phyloP scores from a whole-genome alignment of 2,797 vertebrate species.

The Rhinoraja longicauda region DNA sequence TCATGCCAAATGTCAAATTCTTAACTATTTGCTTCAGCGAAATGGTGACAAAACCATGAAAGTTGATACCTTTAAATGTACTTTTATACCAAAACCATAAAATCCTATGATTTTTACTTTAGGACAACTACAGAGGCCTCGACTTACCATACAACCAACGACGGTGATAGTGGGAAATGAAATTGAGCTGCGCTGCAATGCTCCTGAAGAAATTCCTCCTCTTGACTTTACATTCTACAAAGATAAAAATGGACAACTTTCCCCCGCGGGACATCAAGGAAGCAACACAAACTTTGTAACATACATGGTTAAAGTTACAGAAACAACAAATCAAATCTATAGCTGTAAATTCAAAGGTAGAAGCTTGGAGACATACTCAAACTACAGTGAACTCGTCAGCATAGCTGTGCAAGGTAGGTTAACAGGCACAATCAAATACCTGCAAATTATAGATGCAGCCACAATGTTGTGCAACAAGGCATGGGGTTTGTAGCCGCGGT shows the following conservation, averaged over 20 bases:
- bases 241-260: not conserved
- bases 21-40: not conserved
- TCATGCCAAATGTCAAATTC: no score
- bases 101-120: no score
- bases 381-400: not conserved
- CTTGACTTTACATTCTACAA: not conserved
- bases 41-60: not conserved
- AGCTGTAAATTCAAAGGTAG: not conserved
- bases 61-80: no score
- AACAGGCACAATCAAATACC: not conserved
- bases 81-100: no score
- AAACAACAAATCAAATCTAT: not conserved
- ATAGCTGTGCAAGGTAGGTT: not conserved
- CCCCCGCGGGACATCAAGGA: not conserved
- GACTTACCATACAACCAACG: not conserved
- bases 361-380: not conserved
- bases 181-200: not conserved
- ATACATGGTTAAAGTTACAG: not conserved
- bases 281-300: not conserved
- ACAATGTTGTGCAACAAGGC: no score
- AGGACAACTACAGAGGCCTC: not conserved
- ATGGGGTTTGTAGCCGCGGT: no score
- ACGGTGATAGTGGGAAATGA: not conserved
- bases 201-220: slow-evolving; percentile 12
- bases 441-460: no score